phyloP scores from a whole-genome alignment of 2,797 vertebrate genomes.

The Amblyraja radiata region DNA sequence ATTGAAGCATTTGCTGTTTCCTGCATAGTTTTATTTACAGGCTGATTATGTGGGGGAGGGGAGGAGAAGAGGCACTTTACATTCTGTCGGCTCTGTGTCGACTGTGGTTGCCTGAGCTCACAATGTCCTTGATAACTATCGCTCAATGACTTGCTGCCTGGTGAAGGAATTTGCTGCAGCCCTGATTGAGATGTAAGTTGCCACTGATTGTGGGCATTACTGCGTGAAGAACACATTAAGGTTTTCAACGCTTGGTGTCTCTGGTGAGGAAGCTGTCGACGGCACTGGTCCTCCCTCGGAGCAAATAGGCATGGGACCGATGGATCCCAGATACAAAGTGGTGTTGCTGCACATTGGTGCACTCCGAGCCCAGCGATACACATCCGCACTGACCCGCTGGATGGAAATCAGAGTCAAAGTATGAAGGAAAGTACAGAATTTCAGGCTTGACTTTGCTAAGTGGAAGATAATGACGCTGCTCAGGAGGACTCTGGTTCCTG shows the following conservation, averaged over 20 bases:
- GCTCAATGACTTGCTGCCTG: background rate
- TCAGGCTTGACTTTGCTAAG: background rate
- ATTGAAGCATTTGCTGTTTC: background rate
- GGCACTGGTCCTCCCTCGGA: no score
- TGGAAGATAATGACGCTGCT: background rate
- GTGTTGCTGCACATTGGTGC: no score
- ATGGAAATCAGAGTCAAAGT: background rate
- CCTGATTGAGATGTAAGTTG: background rate
- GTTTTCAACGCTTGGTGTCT: no score
- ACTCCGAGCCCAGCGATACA: background rate
- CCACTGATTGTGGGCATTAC: background rate
- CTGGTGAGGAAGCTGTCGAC: background rate
- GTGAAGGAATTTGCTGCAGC: background rate
- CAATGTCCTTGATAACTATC: background rate
- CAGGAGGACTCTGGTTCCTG: background rate
- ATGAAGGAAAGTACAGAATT: background rate
- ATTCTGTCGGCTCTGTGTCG: background rate
- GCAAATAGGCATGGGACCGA: background rate
- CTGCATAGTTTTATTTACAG: background rate
- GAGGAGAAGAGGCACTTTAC: background rate
- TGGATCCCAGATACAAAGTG: background rate
- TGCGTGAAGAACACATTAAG: background rate
- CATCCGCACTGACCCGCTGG: background rate
- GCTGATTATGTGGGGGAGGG: no score
- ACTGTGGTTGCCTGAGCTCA: background rate